Evolutionary conservation across 2,888 invertebrate genomes (phyloP).

Genomic region (Podotricha telesiphe): DNA sequence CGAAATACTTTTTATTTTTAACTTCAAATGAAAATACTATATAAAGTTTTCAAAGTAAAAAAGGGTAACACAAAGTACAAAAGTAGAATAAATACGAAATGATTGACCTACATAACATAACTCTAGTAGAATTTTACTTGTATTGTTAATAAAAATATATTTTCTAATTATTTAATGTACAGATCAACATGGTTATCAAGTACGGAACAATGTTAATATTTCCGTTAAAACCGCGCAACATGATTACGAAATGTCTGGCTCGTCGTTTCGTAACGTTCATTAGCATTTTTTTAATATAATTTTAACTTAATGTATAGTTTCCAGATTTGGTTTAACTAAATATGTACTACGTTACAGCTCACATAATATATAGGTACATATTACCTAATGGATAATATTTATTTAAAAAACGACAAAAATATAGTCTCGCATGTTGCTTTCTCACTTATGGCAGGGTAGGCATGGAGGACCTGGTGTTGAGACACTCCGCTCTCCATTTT

Average conservation of each 20-base stretch:
- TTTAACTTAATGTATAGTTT: conserved; percentile 7
- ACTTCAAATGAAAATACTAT: too few relatives aligned
- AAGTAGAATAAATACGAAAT: neutral
- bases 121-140: neutral
- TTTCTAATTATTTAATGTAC: conserved; percentile 1
- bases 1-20: too few relatives aligned
- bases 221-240: conserved; percentile 23
- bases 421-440: too few relatives aligned
- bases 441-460: too few relatives aligned
- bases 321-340: neutral
- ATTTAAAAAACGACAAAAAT: too few relatives aligned
- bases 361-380: too few relatives aligned
- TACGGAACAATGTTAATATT: conserved; percentile 21
- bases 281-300: conserved; percentile 14
- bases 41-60: too few relatives aligned
- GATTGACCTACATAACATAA: neutral
- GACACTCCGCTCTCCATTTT: too few relatives aligned
- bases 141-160: neutral
- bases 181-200: conserved; percentile 14
- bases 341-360: too few relatives aligned
- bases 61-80: too few relatives aligned
- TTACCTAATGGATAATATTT: too few relatives aligned
- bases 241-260: conserved; percentile 25
- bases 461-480: too few relatives aligned
- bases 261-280: conserved; percentile 20